Conservation (phyloP, 2,797 vertebrate species). For the Melanotaenia nigrans region DNA sequence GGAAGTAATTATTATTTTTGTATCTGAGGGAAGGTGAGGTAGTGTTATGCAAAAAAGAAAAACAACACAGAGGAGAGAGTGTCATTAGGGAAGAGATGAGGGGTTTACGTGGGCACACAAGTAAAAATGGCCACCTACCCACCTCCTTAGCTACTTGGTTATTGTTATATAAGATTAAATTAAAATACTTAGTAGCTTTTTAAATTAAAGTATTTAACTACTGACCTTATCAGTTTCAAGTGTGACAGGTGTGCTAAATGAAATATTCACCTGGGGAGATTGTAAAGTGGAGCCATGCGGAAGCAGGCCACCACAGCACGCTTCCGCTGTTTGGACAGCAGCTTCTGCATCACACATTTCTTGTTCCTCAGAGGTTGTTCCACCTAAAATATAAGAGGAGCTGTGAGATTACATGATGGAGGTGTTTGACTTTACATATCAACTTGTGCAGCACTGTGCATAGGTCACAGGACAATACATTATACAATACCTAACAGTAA, state of each 20-base stretch:
- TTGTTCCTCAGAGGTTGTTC: constrained; percentile 96
- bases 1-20: constrained; percentile 99
- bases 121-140: constrained; percentile 30
- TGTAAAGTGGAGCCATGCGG: constrained; percentile 98
- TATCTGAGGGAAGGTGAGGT: constrained; percentile 95
- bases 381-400: constrained; percentile 81
- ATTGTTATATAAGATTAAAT: constrained; percentile 57
- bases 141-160: constrained; percentile 26
- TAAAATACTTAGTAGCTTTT: constrained; percentile 30
- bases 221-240: constrained; percentile 16
- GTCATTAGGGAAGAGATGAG: constrained; percentile 75
- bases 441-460: too few relatives aligned
- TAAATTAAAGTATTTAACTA: constrained; percentile 20
- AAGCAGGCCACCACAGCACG: constrained; percentile 98
- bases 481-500: too few relatives aligned
- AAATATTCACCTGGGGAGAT: constrained; percentile 90
- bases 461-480: too few relatives aligned
- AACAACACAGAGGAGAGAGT: constrained; percentile 81
- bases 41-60: constrained; percentile 87
- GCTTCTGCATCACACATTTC: constrained; percentile 93
- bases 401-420: neutral
- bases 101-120: constrained; percentile 68
- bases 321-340: constrained; percentile 97
- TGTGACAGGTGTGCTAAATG: neutral
- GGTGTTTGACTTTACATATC: too few relatives aligned